phyloP scores from a whole-genome alignment of 1,140 invertebrate species.

The Hormaphis cornu region DNA sequence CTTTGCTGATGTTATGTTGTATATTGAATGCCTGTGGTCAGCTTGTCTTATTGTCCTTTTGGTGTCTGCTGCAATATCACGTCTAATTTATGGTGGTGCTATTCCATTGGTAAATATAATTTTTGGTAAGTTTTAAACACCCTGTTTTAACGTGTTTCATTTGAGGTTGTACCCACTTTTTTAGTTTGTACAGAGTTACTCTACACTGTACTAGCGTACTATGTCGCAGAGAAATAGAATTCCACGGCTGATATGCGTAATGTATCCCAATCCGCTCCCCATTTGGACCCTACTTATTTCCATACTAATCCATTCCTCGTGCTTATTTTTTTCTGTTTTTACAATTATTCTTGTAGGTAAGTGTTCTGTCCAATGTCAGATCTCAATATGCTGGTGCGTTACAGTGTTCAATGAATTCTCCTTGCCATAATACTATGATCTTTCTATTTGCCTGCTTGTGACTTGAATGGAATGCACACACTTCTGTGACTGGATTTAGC shows the following conservation, averaged over 20 bases:
- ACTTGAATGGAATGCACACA: conserved; percentile 5
- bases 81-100: conserved; percentile 16
- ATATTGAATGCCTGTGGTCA: conserved; percentile 7
- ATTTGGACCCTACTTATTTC: conserved; percentile 4
- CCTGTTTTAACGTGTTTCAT: conserved; percentile 37
- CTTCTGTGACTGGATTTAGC: conserved; percentile 1
- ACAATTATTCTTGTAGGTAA: conserved; percentile 8
- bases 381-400: conserved; percentile 8
- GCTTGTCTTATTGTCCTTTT: neutral
- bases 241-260: neutral
- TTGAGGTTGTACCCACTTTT: conserved; percentile 6
- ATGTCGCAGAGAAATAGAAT: neutral
- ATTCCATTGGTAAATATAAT: neutral
- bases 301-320: neutral
- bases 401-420: neutral
- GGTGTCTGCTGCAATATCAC: neutral
- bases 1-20: neutral
- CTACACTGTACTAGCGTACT: conserved; percentile 11
- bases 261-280: neutral
- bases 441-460: conserved; percentile 46
- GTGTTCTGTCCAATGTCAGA: conserved; percentile 5
- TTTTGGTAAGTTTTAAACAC: conserved; percentile 42
- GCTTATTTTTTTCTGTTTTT: conserved; percentile 5
- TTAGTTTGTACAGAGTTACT: neutral
- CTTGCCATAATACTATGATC: conserved; percentile 38